Evolutionary conservation across 2,797 vertebrate genomes (phyloP), one percentile per base, ranked within the genome.

Genomic region (Glyptemys insculpta): DNA sequence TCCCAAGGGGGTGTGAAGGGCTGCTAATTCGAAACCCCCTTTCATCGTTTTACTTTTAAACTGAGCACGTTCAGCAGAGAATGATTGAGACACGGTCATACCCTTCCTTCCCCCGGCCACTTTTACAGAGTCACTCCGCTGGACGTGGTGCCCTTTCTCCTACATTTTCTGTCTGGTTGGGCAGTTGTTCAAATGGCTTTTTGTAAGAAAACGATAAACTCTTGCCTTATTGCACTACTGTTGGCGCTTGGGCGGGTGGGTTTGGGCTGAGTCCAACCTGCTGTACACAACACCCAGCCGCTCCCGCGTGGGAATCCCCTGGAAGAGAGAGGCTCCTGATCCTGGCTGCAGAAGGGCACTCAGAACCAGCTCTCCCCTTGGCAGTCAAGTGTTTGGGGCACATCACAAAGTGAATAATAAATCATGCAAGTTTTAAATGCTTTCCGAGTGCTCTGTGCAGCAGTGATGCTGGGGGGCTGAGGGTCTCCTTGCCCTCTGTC

Each of bases 151-250:
- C 37, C 82, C 56, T 79, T 76, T 65, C 68, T 78, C 68, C 65
- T 86, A 37, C 41, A 57, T 5, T 89, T 27, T 49, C 65, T 86
- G 89, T 85, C 81, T 62, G 41, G 53, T 52, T 21, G 68, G 59
- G 52, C 44, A 8, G 68, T 78, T 50, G 52, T 86, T 65, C 16
- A 1, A 79, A 57, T 49, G 50, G 81, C 50, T 47, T 29, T 54
- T 80, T 62, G 19, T 4, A 76, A 92, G 90, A 92, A 85, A 25
- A 88, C 50, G 8, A 92, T 16, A 88, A 79, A 95, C 50, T 59
- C 83, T 76, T 90, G 93, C 97, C 97, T 97, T 97, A 97, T 78
- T 96, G 91, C 90, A 87, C 91, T 90, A 90, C 91, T 94, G 1
- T 81, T 79, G 5, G 92, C 41, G 87, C 94, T 96, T 88, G 34